Percentiles rank a stretch among this genome's conserved stretches.
phyloP scores from a whole-genome alignment of 2,113 vertebrate genomes.

The Myotis lucifugus region DNA sequence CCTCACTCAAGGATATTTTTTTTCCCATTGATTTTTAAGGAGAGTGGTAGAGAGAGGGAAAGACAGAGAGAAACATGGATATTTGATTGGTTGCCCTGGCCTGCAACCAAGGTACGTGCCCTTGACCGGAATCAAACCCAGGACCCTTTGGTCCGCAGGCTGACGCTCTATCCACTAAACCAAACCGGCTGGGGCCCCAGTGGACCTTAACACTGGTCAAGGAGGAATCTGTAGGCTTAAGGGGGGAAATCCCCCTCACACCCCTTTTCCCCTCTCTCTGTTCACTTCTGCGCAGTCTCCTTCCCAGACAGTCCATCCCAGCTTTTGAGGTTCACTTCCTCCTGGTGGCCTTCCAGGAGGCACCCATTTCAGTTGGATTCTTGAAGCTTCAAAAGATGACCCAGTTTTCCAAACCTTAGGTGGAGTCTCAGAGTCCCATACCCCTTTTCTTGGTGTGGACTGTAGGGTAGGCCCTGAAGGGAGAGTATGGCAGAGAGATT shows the following conservation, averaged over 20 bases:
- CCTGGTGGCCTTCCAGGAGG: neutral
- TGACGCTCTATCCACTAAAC: too few species aligned
- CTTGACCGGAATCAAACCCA: too few species aligned
- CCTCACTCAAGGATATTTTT: too few species aligned
- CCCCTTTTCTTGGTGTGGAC: neutral
- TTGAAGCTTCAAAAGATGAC: neutral
- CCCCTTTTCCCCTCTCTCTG: neutral
- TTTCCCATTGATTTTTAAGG: too few species aligned
- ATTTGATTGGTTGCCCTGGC: too few species aligned
- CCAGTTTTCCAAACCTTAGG: neutral
- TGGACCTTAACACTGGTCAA: neutral
- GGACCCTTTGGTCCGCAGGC: too few species aligned
- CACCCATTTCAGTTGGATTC: neutral
- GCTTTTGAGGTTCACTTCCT: neutral
- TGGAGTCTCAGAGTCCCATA: neutral
- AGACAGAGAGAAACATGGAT: too few species aligned
- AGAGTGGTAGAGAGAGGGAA: too few species aligned
- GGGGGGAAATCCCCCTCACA: neutral
- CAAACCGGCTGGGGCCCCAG: too few species aligned
- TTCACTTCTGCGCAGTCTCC: neutral
- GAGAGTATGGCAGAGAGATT: neutral
- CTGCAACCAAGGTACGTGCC: too few species aligned
- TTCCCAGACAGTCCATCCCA: neutral
- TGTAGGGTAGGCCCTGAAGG: neutral
- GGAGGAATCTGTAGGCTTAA: neutral